Evolutionary conservation across 1,140 invertebrate genomes (phyloP).

Genomic region (Laupala kohalensis): DNA sequence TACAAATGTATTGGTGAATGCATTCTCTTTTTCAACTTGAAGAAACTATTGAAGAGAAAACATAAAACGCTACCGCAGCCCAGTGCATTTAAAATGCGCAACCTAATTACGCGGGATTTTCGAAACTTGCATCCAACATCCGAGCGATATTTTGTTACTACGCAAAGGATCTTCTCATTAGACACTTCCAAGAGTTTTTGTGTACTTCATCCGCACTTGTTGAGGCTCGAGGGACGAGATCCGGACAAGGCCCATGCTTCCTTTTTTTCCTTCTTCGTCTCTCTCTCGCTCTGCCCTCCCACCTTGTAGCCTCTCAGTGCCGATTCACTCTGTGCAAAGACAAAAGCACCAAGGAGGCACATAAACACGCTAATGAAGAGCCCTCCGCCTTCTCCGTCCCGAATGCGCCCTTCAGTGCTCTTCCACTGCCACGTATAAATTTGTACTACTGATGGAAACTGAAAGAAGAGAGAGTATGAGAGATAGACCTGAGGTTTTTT

Average conservation of each 20-base stretch:
- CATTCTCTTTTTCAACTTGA: too few relatives aligned
- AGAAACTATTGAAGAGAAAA: too few relatives aligned
- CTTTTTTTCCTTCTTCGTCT: too few relatives aligned
- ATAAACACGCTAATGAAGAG: not conserved
- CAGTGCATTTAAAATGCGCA: too few relatives aligned
- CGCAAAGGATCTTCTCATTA: not conserved
- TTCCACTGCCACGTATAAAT: not conserved
- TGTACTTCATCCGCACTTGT: not conserved
- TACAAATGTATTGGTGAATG: too few relatives aligned
- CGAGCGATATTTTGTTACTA: not conserved
- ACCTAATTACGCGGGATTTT: not conserved
- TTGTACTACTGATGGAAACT: not conserved
- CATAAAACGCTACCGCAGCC: too few relatives aligned
- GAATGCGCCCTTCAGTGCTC: not conserved
- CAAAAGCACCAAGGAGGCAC: not conserved
- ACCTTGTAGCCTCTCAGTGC: not conserved
- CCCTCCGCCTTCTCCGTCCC: not conserved
- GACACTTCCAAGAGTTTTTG: not conserved
- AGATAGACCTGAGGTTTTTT: not conserved
- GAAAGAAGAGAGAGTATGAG: not conserved
- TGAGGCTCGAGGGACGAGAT: not conserved
- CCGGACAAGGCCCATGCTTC: not conserved
- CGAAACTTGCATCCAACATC: not conserved
- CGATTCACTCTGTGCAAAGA: not conserved
- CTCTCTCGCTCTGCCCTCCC: not conserved